Base-by-base conservation (phyloP, 2,113 vertebrate species). In the Cebus imitator region DNA sequence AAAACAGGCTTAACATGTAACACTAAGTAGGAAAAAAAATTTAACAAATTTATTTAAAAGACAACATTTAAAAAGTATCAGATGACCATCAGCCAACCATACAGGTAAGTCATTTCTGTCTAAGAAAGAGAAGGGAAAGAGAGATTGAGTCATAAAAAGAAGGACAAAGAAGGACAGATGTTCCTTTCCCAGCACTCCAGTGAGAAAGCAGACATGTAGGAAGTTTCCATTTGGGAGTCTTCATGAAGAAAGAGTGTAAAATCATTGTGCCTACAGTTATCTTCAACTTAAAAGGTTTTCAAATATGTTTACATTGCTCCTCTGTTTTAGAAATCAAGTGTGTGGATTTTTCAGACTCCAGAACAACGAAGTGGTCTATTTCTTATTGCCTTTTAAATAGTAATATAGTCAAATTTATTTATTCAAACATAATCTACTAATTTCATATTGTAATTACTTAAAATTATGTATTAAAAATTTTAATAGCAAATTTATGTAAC, bases 1-100 rank as follows among this genome's bases (percentile, higher is more conserved):
- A 73, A 30, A 72, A 72, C 14, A 86, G 75, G 37, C 21, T 52
- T 90, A 72, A 45, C 43, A 45, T 18, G 30, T 27, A 78, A 57
- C 58, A 90, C 3, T 45, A 70, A 93, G 8, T 43, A 50, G 25
- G 52, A 81, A 25, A 25, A 25, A 88, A 88, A 50, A 35, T 87
- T 61, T 81, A 72, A 88, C 88, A 81, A 23, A 13, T 89, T 84
- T 84, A 68, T 85, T 80, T 86, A 90, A 37, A 40, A 93, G n/a
- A 78, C 50, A 35, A 52, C 27, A 37, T 72, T 72, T 90, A 23
- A 85, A 64, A 79, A 52, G 80, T 55, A 72, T 30, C 50, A n/a
- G 52, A 73, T 0, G 18, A 52, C 45, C 32, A 72, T 27, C 35
- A 18, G 61, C 50, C 12, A 23, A 79, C 70, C 10, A 52, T 23